Percentiles rank a stretch among this genome's conserved stretches.
Evolutionary conservation across 1,140 invertebrate species (phyloP).

Genomic region (Mactra quadrangularis): DNA sequence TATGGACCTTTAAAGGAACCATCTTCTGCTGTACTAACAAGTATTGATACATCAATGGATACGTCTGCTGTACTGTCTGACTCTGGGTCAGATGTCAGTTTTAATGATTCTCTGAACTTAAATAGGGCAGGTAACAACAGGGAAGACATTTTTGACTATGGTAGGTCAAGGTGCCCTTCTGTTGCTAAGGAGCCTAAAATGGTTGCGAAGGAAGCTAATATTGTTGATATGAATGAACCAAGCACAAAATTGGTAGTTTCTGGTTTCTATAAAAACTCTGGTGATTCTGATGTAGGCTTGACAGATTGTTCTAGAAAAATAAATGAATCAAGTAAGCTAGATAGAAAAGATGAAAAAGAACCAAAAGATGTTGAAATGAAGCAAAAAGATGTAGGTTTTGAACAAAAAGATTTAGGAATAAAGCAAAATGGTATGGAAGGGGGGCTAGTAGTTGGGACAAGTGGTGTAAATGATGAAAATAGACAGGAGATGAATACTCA

Average conservation of each 20-base stretch:
- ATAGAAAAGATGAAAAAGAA: background rate
- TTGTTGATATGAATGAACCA: too few species aligned
- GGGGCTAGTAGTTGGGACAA: background rate
- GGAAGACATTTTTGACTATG: too few species aligned
- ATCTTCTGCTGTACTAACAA: background rate
- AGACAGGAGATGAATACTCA: background rate
- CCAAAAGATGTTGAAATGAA: background rate
- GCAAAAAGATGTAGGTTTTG: too few species aligned
- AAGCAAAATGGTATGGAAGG: background rate
- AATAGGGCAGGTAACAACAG: too few species aligned
- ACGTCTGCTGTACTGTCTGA: slow-evolving; percentile 12
- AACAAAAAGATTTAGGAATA: too few species aligned
- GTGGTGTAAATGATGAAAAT: background rate
- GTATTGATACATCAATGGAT: slow-evolving; percentile 10
- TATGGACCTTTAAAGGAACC: slow-evolving; percentile 16
- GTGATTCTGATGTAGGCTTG: background rate
- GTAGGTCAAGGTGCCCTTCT: too few species aligned
- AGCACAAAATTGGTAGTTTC: too few species aligned
- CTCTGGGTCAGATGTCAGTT: slow-evolving; percentile 5
- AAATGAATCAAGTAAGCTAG: background rate
- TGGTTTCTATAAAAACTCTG: too few species aligned
- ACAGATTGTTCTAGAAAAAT: background rate
- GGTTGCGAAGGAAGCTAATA: too few species aligned
- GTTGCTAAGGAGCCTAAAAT: too few species aligned
- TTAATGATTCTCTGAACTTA: background rate